A percentile compares a stretch with the other conserved stretches of the same genome.
phyloP scores from a whole-genome alignment of 2,888 invertebrate species.

The Empis livida region DNA sequence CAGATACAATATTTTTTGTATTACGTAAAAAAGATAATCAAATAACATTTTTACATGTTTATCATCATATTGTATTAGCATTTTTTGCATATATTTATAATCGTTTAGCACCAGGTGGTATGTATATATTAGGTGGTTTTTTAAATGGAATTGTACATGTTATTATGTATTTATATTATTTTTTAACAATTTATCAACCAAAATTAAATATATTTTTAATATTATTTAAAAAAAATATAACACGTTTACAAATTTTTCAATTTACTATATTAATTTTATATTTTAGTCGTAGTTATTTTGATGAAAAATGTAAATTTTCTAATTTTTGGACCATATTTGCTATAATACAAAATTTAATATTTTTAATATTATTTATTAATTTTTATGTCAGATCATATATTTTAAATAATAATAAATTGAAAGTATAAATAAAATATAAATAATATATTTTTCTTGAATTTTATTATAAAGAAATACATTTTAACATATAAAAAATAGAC shows the following conservation, averaged over 20 bases:
- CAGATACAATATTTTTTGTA: constrained; percentile 58
- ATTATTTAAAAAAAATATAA: constrained; percentile 76
- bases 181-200: constrained; percentile 56
- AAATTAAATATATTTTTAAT: constrained; percentile 48
- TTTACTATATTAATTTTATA: constrained; percentile 45
- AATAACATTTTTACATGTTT: constrained; percentile 54
- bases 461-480: too few relatives aligned
- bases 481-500: too few relatives aligned
- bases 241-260: constrained; percentile 64
- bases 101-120: constrained; percentile 53
- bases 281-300: constrained; percentile 37
- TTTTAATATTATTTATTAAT: constrained; percentile 50
- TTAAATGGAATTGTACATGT: constrained; percentile 67
- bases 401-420: neutral
- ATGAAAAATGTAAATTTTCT: constrained; percentile 44
- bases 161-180: constrained; percentile 75
- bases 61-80: constrained; percentile 58
- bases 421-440: neutral
- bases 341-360: constrained; percentile 51
- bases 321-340: constrained; percentile 40
- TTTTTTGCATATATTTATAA: constrained; percentile 44
- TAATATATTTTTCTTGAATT: too few relatives aligned
- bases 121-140: constrained; percentile 49
- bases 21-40: constrained; percentile 54
- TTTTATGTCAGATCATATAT: constrained; percentile 38